Conservation (phyloP, 1,140 invertebrate genomes). For the Dreissena polymorpha region DNA sequence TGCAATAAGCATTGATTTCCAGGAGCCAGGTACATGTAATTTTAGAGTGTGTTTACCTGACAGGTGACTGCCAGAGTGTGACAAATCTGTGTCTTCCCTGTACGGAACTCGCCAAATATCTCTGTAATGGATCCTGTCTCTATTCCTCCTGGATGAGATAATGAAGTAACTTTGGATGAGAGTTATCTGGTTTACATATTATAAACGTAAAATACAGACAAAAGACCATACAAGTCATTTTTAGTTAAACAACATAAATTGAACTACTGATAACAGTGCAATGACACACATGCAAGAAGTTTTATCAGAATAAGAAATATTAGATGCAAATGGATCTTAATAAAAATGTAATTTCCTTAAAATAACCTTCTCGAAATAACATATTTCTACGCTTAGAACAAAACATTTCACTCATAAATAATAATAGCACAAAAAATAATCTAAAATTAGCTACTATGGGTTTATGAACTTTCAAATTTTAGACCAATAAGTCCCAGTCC, state of each 20-base stretch:
- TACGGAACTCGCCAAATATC: constrained; percentile 99
- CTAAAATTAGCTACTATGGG: no score
- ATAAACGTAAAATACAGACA: neutral
- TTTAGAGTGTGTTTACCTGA: constrained; percentile 84
- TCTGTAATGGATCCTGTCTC: constrained; percentile 99
- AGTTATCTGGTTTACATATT: neutral
- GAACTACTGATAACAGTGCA: neutral
- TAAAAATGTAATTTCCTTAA: neutral
- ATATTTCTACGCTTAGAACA: neutral
- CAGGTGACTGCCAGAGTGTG: constrained; percentile 99
- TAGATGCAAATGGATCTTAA: neutral
- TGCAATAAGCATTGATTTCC: no score
- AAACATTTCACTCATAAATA: no score
- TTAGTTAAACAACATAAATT: neutral
- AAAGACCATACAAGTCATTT: neutral
- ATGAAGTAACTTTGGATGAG: neutral
- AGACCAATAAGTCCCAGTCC: no score
- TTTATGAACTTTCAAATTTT: no score
- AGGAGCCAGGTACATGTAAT: no score
- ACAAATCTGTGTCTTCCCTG: constrained; percentile 98
- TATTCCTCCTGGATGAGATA: constrained; percentile 89
- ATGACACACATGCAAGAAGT: no score
- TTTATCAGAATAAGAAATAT: neutral
- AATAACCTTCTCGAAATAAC: neutral
- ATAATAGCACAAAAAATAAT: no score